Conservation (phyloP, 30 jellyfish, hydroid and myxozoan species). For the Turritopsis dohrnii region DNA sequence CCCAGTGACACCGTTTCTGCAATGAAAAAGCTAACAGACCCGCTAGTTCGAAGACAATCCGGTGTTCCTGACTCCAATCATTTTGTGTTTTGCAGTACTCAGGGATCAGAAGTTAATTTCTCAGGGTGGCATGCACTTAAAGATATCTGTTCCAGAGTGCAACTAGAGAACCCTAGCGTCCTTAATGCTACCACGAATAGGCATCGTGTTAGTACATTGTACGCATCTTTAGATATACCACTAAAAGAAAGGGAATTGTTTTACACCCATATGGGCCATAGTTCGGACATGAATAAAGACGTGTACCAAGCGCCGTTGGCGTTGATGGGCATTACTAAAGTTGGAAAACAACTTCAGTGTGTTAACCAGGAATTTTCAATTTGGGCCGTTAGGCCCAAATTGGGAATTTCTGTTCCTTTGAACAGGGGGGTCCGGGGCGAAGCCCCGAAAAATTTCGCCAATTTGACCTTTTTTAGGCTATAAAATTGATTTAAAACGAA, state of each 20-base stretch:
- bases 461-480: too few species aligned
- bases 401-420: too few species aligned
- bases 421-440: too few species aligned
- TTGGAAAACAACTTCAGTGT: background rate
- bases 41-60: background rate
- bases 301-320: background rate
- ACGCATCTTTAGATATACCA: conserved; percentile 1
- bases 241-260: background rate
- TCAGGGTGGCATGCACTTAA: conserved; percentile 17
- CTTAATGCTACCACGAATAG: background rate
- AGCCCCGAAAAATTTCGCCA: too few species aligned
- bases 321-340: background rate
- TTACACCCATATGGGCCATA: conserved; percentile 1
- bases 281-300: background rate
- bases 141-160: background rate
- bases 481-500: too few species aligned
- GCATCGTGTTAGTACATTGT: background rate
- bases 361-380: too few species aligned
- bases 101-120: background rate
- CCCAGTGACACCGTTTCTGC: background rate
- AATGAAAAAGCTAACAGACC: background rate
- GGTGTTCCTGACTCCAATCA: background rate
- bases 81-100: background rate
- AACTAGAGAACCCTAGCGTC: background rate
- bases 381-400: too few species aligned